phyloP scores from a whole-genome alignment of 2,113 vertebrate genomes.

The Grammomys surdaster region DNA sequence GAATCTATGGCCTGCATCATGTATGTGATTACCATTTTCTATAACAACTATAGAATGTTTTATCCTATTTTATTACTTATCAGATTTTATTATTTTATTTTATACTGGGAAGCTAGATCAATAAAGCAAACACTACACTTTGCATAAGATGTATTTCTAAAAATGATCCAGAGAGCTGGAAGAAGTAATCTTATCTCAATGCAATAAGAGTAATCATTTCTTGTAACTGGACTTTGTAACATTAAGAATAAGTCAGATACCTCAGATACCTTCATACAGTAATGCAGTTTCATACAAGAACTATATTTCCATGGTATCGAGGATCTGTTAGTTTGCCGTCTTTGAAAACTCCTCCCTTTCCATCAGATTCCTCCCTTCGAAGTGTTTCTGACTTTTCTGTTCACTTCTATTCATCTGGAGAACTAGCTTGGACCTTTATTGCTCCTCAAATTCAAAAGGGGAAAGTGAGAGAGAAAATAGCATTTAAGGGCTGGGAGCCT shows the following conservation, averaged over 20 bases:
- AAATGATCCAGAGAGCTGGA: not conserved
- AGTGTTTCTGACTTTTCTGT: not conserved
- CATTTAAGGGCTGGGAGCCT: not conserved
- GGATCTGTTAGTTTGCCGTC: not conserved
- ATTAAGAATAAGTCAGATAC: not conserved
- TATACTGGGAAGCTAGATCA: not conserved
- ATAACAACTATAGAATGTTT: too few species aligned
- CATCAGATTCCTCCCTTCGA: not conserved
- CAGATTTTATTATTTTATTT: conserved; percentile 15
- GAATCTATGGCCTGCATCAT: not conserved
- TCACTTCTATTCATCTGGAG: not conserved
- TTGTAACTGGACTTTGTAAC: not conserved
- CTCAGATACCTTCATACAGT: not conserved
- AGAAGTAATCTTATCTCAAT: not conserved
- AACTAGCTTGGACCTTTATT: not conserved
- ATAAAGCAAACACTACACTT: not conserved
- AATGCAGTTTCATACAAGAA: not conserved
- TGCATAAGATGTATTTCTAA: conserved; percentile 32
- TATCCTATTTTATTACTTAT: too few species aligned
- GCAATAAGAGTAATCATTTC: not conserved
- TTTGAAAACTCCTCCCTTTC: not conserved
- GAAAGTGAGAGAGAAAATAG: not conserved
- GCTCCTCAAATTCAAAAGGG: conserved; percentile 18
- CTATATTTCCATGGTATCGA: not conserved
- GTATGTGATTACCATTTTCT: not conserved